Evolutionary conservation across 2,888 invertebrate genomes (phyloP).

Genomic region (Agrilus cyanescens): DNA sequence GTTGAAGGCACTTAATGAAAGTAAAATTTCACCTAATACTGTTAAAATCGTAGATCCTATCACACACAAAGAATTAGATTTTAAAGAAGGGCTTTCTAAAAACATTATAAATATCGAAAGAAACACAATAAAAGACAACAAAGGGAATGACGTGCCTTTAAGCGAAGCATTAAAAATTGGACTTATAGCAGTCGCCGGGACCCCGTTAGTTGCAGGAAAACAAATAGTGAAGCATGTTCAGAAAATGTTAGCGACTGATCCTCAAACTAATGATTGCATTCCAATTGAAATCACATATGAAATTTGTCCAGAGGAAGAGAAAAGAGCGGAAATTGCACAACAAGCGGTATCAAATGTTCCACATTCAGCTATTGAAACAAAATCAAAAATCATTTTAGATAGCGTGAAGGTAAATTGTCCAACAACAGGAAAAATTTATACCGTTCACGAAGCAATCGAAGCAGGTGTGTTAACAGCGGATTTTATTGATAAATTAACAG

Average conservation of each 20-base stretch:
- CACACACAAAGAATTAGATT: slow-evolving; percentile 51
- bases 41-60: slow-evolving; percentile 61
- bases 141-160: slow-evolving; percentile 54
- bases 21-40: slow-evolving; percentile 53
- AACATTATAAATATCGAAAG: slow-evolving; percentile 63
- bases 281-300: slow-evolving; percentile 72
- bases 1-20: slow-evolving; percentile 63
- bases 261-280: slow-evolving; percentile 66
- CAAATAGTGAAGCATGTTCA: slow-evolving; percentile 45
- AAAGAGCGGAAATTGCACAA: slow-evolving; percentile 25
- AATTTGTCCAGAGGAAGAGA: slow-evolving; percentile 55
- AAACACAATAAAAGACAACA: slow-evolving; percentile 54
- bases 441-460: slow-evolving; percentile 32
- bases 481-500: slow-evolving; percentile 30
- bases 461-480: slow-evolving; percentile 24
- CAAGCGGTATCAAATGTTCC: slow-evolving; percentile 5
- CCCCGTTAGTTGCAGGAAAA: slow-evolving; percentile 60
- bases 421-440: slow-evolving; percentile 36
- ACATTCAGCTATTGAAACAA: slow-evolving; percentile 8
- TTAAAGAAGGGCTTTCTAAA: slow-evolving; percentile 64
- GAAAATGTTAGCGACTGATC: slow-evolving; percentile 58
- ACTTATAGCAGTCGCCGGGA: slow-evolving; percentile 60
- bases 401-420: slow-evolving; percentile 30
- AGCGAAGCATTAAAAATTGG: slow-evolving; percentile 69
- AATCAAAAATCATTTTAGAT: slow-evolving; percentile 11